Evolutionary conservation across 1,140 invertebrate species (phyloP), one percentile per base, ranked within the genome.

Genomic region (Triops cancriformis): DNA sequence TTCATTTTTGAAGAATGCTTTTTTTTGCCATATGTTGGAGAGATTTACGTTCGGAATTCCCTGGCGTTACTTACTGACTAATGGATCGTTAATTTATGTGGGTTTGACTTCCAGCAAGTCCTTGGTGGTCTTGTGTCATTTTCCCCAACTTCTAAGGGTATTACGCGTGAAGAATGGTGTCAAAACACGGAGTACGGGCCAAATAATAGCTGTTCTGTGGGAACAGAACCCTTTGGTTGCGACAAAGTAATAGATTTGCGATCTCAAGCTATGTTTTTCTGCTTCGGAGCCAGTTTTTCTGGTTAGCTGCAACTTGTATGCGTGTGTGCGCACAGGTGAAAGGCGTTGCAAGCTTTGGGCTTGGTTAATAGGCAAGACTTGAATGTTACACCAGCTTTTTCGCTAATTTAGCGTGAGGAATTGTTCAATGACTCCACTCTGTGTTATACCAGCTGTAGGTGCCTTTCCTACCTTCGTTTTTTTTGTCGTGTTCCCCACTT

Each of bases 361-460:
- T 64, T 64, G 1, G 51, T n/a, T 18, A 64, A 64, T 23, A 23
- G 43, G 51, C 51, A 64, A 37, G 31, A 3, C 51, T 64, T 64
- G 0, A 1, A 64, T 23, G 51, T 18, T 23, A 23, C 14, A 23
- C 51, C 51, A 64, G 51, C 18, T 64, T 64, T 23, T n/a, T 18
- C 51, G 51, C 51, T 64, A 64, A 64, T 64, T 64, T 64, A 18
- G 51, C 51, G 51, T 64, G 51, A 64, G 51, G 18, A 64, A 64
- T 64, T 64, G 51, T 14, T 64, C 51, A 64, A 64, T 64, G 51
- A 23, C n/a, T 64, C 51, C 14, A 14, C n/a, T 18, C 51, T 23
- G 51, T 64, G 31, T 37, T 37, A 37, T 7, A 37, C 31, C 31
- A 2, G 31, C 31, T 37, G 31, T 37, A 37, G 31, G 31, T 37